A percentile compares a stretch with the other conserved stretches of the same genome.
Conservation (phyloP, 2,888 invertebrate genomes). For the Leistus spinibarbis region DNA sequence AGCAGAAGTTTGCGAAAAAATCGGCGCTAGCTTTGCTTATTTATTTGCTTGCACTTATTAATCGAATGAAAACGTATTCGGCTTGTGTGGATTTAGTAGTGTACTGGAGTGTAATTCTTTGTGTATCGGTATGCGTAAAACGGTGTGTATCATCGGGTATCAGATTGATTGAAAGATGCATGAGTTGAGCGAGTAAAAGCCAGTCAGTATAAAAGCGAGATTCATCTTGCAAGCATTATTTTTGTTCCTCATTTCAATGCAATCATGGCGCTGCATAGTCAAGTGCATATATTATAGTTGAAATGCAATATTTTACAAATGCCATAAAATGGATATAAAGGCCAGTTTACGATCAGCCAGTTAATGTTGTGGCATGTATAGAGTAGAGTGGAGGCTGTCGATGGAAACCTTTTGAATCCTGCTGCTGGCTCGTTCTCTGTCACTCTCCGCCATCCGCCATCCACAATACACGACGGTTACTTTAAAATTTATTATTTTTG, state of each 20-base stretch:
- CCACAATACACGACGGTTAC: conserved; percentile 48
- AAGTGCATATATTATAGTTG: conserved; percentile 57
- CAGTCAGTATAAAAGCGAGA: background rate
- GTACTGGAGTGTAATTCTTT: too few species aligned
- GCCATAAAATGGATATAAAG: conserved; percentile 60
- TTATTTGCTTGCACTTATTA: too few species aligned
- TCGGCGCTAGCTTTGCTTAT: too few species aligned
- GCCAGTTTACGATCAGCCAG: conserved; percentile 57
- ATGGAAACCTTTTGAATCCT: background rate
- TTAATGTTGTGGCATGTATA: conserved; percentile 59
- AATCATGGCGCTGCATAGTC: conserved; percentile 39
- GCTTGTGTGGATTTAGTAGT: too few species aligned
- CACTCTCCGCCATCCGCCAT: background rate
- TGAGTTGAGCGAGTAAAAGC: too few species aligned
- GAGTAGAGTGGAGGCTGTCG: conserved; percentile 46
- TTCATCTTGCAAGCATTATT: conserved; percentile 6
- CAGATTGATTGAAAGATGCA: too few species aligned
- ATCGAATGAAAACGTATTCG: too few species aligned
- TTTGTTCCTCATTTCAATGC: conserved; percentile 39
- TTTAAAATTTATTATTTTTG: conserved; percentile 60
- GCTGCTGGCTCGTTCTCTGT: background rate
- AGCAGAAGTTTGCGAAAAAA: too few species aligned
- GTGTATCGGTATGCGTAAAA: too few species aligned
- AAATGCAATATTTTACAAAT: conserved; percentile 60
- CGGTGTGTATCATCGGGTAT: too few species aligned